These are phyloP conservation scores for Idaea aversata DNA, from an alignment of 2,888 invertebrate species.

Conservation along the genomic window DNA sequence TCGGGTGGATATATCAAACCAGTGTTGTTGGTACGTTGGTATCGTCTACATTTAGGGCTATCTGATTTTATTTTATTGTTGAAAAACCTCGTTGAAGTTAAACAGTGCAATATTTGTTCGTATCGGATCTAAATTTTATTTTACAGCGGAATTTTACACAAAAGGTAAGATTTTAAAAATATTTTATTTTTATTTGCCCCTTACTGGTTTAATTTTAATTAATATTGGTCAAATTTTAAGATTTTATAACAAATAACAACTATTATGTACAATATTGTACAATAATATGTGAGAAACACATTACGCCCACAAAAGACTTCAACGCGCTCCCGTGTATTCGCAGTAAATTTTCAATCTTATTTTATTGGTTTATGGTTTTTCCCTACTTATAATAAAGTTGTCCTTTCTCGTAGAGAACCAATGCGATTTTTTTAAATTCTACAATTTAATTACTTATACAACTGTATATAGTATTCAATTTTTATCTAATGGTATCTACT, in stretches of 20 bases:
- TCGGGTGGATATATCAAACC: constrained; percentile 55
- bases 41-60: constrained; percentile 64
- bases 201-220: not conserved
- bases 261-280: not conserved
- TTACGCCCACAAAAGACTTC: constrained; percentile 46
- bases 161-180: not conserved
- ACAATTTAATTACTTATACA: too few relatives aligned
- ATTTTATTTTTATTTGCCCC: not conserved
- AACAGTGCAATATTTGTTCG: constrained; percentile 27
- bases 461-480: too few relatives aligned
- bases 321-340: constrained; percentile 41
- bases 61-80: constrained; percentile 54
- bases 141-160: not conserved
- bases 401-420: too few relatives aligned
- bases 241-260: not conserved
- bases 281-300: not conserved
- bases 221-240: not conserved
- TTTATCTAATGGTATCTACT: too few relatives aligned
- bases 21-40: constrained; percentile 65
- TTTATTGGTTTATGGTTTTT: too few relatives aligned
- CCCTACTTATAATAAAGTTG: too few relatives aligned
- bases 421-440: too few relatives aligned
- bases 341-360: not conserved
- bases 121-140: not conserved
- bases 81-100: constrained; percentile 47